Evolutionary conservation across 2,113 vertebrate genomes (phyloP), one percentile per base, ranked within the genome.

Genomic region (Sus scrofa): DNA sequence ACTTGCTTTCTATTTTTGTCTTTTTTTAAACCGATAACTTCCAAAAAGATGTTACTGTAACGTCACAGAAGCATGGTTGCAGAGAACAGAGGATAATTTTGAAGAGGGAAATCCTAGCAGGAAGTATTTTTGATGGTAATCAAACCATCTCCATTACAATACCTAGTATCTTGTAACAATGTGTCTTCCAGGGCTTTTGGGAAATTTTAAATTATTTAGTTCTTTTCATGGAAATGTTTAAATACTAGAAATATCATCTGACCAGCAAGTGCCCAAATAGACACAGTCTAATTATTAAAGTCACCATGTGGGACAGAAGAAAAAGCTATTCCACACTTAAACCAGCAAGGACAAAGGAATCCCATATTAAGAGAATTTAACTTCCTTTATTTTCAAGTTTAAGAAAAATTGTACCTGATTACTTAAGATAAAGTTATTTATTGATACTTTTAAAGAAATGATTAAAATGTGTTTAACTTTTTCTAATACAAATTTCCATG

Each of bases 401-500:
- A 78, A 79, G 26, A 89, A 79, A 74, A 96, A 94, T n/a, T 84
- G 0, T 78, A 56, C 4, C 12, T 2, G 39, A 50, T 89, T 6
- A 34, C 2, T 68, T 74, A 89, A 91, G 44, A 27, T 77, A 94
- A 58, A 34, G 82, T 5, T n/a, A n/a, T 54, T 82, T 71, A 27
- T n/a, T 73, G 71, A 70, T 63, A 63, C 14, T n/a, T 39, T 32
- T 30, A 44, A 30, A 79, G 26, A 88, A 88, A 82, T 88, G 18
- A 24, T 63, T 83, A 63, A 93, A 95, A 39, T 87, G 20, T 50
- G 71, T 81, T 89, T 95, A 67, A 56, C 19, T 70, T 82, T 82
- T 39, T 91, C 68, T 82, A 89, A 85, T 39, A 65, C 7, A 73
- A 71, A 75, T 94, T n/a, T 65, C 18, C 7, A 62, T 26, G 3